Percentiles rank a stretch among this genome's conserved stretches.
Conservation (phyloP, 2,113 vertebrate genomes). For the Hiodon alosoides region DNA sequence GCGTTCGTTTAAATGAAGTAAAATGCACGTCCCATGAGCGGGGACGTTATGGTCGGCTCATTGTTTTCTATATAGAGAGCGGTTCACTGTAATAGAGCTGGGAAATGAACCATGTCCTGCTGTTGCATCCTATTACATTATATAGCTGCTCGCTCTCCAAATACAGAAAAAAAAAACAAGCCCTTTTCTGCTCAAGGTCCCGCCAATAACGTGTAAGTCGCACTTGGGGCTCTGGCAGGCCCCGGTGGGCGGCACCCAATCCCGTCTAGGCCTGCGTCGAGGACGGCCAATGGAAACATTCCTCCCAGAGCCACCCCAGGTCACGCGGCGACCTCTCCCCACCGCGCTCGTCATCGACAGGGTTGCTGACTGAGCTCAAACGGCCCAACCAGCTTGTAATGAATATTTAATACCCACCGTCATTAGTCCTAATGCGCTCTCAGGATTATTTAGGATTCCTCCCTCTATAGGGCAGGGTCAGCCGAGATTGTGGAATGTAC, state of each 20-base stretch:
- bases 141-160: neutral
- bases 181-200: neutral
- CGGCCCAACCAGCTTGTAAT: slow-evolving; percentile 10
- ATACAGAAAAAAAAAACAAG: neutral
- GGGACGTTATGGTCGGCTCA: neutral
- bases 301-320: slow-evolving; percentile 24
- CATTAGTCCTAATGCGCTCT: slow-evolving; percentile 40
- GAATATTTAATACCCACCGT: slow-evolving; percentile 39
- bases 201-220: too few relatives aligned
- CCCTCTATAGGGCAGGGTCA: slow-evolving; percentile 36
- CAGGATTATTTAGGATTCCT: slow-evolving; percentile 48
- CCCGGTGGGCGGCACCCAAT: too few relatives aligned
- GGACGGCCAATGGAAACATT: slow-evolving; percentile 37
- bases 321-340: slow-evolving; percentile 20
- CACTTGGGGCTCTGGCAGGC: too few relatives aligned
- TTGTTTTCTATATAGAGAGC: too few relatives aligned
- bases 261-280: too few relatives aligned
- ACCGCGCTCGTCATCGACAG: neutral
- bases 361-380: neutral
- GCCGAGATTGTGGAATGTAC: slow-evolving; percentile 36
- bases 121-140: neutral
- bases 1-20: too few relatives aligned
- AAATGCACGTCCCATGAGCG: too few relatives aligned
- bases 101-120: neutral
- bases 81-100: neutral